A percentile compares a stretch with the other conserved stretches of the same genome.
phyloP scores from a whole-genome alignment of 1,140 invertebrate species.

The Temnothorax nylanderi region DNA sequence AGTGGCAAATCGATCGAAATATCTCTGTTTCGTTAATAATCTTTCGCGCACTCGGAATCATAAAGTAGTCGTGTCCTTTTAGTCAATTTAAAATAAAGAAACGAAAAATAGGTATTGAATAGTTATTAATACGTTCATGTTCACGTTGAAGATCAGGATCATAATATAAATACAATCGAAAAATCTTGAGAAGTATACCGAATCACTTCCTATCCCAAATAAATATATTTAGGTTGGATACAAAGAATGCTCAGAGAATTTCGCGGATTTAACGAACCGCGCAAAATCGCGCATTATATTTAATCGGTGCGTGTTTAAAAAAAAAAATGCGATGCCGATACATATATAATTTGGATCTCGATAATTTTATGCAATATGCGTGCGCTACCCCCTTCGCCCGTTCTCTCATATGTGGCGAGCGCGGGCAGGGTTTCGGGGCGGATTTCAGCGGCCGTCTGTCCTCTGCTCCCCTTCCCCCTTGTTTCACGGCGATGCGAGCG shows the following conservation, averaged over 20 bases:
- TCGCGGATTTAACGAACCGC: conserved; percentile 1
- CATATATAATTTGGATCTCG: conserved; percentile 63
- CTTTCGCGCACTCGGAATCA: background rate
- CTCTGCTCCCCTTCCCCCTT: conserved; percentile 67
- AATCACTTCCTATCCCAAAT: background rate
- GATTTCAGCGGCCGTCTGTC: conserved; percentile 24
- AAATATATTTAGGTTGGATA: no score
- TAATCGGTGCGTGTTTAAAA: conserved; percentile 28
- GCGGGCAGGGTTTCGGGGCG: background rate
- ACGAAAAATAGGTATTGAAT: background rate
- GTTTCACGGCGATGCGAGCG: conserved; percentile 76
- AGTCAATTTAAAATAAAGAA: background rate
- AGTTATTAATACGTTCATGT: background rate
- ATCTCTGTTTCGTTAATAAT: background rate
- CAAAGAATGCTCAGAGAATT: background rate
- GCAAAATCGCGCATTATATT: conserved; percentile 4
- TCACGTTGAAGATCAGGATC: background rate
- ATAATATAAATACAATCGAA: background rate
- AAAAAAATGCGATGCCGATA: conserved; percentile 47
- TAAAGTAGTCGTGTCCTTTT: background rate
- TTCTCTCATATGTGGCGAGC: background rate
- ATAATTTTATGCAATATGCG: conserved; percentile 80
- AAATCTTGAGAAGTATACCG: background rate
- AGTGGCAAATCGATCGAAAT: background rate
- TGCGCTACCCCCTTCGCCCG: background rate